Base-by-base conservation (phyloP, 2,888 invertebrate species). In the Chorisops tibialis region DNA sequence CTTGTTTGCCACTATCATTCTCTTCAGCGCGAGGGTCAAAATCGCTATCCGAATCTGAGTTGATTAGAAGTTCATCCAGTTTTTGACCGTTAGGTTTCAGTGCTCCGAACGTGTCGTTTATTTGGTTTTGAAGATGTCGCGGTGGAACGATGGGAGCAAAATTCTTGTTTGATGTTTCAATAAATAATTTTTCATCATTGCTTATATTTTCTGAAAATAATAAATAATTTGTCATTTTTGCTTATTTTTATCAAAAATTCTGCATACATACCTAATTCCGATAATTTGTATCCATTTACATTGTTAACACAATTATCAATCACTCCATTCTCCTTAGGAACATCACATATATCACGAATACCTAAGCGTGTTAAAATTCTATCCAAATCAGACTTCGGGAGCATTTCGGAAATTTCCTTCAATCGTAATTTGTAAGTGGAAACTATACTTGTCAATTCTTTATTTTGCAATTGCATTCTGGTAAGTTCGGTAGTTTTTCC, bases 1-100 rank as follows among this genome's bases (percentile, higher is more conserved):
- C 65, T 59, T 71, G 69, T 65, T 71, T 69, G 70, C 64, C 52
- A 75, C 72, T 80, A 73, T 70, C 74, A 63, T 67, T 85, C 74
- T 93, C 93, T 69, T 84, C 88, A 18, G 93, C 93, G 65, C 94
- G 84, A 0, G 95, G 94, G 81, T 95, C 91, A 74, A 95, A 95
- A 77, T 92, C 89, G 66, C 86, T 87, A 70, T 93, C 91, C 60
- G 93, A 87, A 74, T 92, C 89, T 1, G 85, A 85, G 72, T 89
- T 87, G 70, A 91, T 81, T 11, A 91, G 75, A 16, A 90, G 75
- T 38, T 87, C 88, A 75, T 91, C 91, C 66, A 90, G 81, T 78
- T 88, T 89, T 43, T 89, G 87, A 67, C 89, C 90, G 41, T 84
- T 79, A 37, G 87, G 87, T 69, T 85, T 83, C 72, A 75, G 76